phyloP scores from a whole-genome alignment of 2,113 vertebrate genomes.

The Salvelinus fontinalis region DNA sequence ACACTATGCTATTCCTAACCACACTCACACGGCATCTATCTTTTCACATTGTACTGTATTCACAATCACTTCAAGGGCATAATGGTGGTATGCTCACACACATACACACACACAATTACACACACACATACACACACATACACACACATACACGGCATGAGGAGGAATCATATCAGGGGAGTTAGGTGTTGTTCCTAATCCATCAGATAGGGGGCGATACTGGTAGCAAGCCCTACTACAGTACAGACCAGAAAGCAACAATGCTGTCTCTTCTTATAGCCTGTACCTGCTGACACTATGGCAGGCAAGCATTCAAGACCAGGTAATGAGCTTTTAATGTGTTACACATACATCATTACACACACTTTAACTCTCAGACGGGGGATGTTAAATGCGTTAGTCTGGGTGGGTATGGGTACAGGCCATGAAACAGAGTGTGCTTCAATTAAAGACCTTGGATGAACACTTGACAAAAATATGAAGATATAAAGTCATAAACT shows the following conservation, averaged over 20 bases:
- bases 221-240: background rate
- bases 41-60: too few relatives aligned
- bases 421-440: conserved; percentile 18
- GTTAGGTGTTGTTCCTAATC: background rate
- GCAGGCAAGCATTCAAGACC: background rate
- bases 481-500: conserved; percentile 5
- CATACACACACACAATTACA: conserved; percentile 17
- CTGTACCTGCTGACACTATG: background rate
- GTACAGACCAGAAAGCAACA: background rate
- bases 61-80: too few relatives aligned
- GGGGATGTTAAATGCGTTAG: background rate
- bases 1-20: background rate
- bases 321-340: background rate
- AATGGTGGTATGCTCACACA: background rate
- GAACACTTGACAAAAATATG: conserved; percentile 7
- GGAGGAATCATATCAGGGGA: background rate
- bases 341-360: background rate
- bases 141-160: background rate
- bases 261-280: background rate
- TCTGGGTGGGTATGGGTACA: background rate
- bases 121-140: conserved; percentile 9
- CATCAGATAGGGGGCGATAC: background rate
- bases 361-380: background rate
- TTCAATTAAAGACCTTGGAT: conserved; percentile 26
- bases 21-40: too few relatives aligned